These are phyloP conservation scores for Sciurus niger DNA, from an alignment of 2,113 vertebrate genomes.

Conservation along the genomic window DNA sequence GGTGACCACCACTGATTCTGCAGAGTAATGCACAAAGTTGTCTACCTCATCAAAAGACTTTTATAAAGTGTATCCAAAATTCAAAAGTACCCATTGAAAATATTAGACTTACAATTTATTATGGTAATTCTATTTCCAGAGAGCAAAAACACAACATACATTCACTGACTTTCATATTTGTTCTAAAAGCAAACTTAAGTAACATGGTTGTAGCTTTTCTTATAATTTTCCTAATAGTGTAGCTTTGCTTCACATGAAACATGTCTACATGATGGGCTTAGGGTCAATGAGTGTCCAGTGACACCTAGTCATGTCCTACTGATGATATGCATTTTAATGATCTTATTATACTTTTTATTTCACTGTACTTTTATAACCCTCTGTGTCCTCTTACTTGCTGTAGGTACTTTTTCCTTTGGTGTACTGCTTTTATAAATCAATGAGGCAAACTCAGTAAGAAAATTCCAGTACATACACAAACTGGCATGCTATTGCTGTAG, in stretches of 20 bases:
- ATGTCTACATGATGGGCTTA: not conserved
- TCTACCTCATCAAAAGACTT: not conserved
- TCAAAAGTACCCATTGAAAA: not conserved
- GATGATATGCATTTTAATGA: not conserved
- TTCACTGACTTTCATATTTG: slow-evolving; percentile 1
- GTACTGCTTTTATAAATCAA: not conserved
- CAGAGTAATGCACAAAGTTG: not conserved
- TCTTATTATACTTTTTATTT: not conserved
- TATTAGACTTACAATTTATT: slow-evolving; percentile 41
- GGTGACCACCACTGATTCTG: not conserved
- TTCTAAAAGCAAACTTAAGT: not conserved
- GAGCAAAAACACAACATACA: not conserved
- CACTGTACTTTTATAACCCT: not conserved
- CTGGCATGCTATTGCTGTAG: not conserved
- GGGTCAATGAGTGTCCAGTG: not conserved
- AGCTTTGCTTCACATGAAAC: not conserved
- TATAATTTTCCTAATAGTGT: not conserved
- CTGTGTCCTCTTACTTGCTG: not conserved
- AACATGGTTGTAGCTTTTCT: not conserved
- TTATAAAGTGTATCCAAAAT: not conserved
- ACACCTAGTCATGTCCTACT: not conserved
- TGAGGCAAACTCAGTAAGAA: not conserved
- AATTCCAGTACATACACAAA: not conserved
- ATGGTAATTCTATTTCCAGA: slow-evolving; percentile 24
- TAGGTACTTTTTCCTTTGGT: not conserved